Evolutionary conservation across 2,888 invertebrate species (phyloP), one percentile per base, ranked within the genome.

Genomic region (Tenthredo notha): DNA sequence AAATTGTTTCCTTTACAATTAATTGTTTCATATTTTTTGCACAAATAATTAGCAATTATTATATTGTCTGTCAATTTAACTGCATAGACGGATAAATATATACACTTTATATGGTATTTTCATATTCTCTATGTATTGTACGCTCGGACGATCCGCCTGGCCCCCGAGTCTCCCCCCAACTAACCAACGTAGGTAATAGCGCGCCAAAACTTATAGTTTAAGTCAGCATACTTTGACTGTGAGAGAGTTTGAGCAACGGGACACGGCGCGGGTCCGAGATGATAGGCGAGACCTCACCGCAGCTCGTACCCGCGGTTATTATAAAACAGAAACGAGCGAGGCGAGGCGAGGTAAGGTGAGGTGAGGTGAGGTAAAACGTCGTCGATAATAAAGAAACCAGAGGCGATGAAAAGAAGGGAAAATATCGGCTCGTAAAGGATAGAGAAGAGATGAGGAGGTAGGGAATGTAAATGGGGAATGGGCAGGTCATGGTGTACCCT

Each of bases 331-430:
- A 92, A 0, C 18, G 10, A 58, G 7, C 18, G 10, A 9, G 10
- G 15, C 21, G 61, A 61, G 3, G 21, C 61, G 10, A 18, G 7
- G 4, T 21, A 18, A 54, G n/a, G n/a, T 2, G 18, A 5, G 92
- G 90, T 91, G 91, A 90, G 88, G 90, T 88, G 90, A 85, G 74
- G 75, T 54, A 61, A 90, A 91, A 90, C 91, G 91, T 90, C 91
- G 92, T 92, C 92, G 92, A 92, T 92, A 92, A 92, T 92, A 92
- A 91, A 92, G 91, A 90, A 88, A 89, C 25, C 67, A 43, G 29
- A 18, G 50, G 54, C 54, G 54, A 54, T 50, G 58, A 50, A 37
- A n/a, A 12, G 58, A 58, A 50, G 43, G 29, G 54, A 54, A 78
- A 78, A 50, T 21, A 65, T 65, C 40, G n/a, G 40, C 5, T 21